Evolutionary conservation across 1,140 invertebrate species (phyloP), one percentile per base, ranked within the genome.

Genomic region (Oreohelix idahoensis): DNA sequence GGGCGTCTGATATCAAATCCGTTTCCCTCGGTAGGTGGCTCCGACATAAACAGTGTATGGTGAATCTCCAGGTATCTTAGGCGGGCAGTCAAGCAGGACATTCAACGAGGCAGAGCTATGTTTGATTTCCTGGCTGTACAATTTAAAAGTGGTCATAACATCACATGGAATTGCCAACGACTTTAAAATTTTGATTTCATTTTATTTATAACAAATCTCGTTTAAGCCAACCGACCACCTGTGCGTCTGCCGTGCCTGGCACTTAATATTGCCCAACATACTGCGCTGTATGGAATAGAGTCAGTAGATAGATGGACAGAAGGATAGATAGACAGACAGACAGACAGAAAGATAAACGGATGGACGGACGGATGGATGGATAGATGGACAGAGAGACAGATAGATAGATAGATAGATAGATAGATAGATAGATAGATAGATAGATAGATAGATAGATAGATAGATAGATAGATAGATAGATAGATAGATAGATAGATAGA

Each of bases 391-490:
- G n/a, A n/a, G n/a, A n/a, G n/a, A n/a, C n/a, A n/a, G n/a, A n/a
- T n/a, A n/a, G n/a, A n/a, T n/a, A n/a, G n/a, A n/a, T n/a, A n/a
- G n/a, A 58, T n/a, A 58, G 26, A 58, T n/a, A 58, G 26, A n/a
- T n/a, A 58, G 53, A 58, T 58, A 58, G 53, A 58, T 58, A 58
- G 53, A 58, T 58, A 58, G 53, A 58, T 58, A 58, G 53, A 58
- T 58, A 58, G 53, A 58, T 58, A 58, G 53, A 58, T 58, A 58
- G 53, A 58, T 58, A 58, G 53, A 58, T 58, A 58, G 53, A 58
- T 58, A 58, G 53, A 58, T 58, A 58, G 53, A 58, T 58, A 58
- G 53, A 58, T 58, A 58, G 53, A 58, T 58, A 58, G 53, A 58
- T 58, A 58, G 53, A 58, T 58, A 58, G 53, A 58, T 58, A n/a